Evolutionary conservation across 2,797 vertebrate species (phyloP), one percentile per base, ranked within the genome.

Genomic region (Sternotherus odoratus): DNA sequence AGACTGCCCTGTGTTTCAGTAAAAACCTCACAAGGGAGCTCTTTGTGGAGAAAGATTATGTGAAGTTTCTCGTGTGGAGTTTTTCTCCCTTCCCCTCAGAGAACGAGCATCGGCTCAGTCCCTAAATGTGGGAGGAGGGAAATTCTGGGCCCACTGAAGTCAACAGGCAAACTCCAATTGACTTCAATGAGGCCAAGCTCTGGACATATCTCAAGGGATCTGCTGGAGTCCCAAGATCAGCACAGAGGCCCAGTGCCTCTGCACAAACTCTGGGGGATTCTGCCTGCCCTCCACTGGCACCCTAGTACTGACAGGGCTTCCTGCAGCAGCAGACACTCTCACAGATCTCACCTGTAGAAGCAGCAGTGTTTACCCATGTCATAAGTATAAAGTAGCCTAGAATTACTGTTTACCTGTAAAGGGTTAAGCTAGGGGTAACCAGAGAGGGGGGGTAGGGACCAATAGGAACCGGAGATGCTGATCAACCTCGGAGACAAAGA

Each of bases 1-100:
- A 86, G 24, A 46, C 5, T 75, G 66, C 2, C 87, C 95, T 82
- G 12, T 84, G 4, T 39, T 26, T 8, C 83, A 94, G 93, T 53
- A 93, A 92, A 92, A 79, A 90, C 88, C 87, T 96, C 95, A 95
- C 94, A 94, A 97, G 91, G 43, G 94, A 96, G 82, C 91, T 93
- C 91, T 91, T 56, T 95, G 94, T 81, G 50, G 26, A 77, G 92
- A 93, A 77, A 60, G 90, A 94, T 83, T 80, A 33, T 94, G 96
- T 86, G 92, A 87, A 94, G 78, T 69, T 80, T 21, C 82, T 93
- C 81, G 90, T 87, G 75, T 90, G 53, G 75, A 91, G 86, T 82
- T 83, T 89, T 93, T 95, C 83, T 84, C 90, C 90, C 90, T 63
- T 56, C 84, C 83, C 85, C 63, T 80, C 57, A 48, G 69, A 82